phyloP scores from a whole-genome alignment of 2,888 invertebrate genomes.

The Acleris literana region DNA sequence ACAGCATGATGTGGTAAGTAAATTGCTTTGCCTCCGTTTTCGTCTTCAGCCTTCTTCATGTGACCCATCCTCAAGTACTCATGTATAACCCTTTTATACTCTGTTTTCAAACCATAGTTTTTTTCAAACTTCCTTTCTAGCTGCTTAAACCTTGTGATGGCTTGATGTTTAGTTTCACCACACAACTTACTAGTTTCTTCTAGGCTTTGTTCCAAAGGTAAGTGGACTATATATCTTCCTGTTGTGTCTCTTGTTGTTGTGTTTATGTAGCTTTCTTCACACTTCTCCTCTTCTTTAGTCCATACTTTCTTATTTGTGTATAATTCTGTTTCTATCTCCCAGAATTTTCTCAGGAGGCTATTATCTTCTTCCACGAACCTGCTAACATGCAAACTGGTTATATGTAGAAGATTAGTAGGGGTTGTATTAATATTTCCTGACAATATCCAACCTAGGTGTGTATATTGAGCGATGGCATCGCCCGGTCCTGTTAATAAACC shows the following conservation, averaged over 20 bases:
- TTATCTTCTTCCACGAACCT: slow-evolving; percentile 8
- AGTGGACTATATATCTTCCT: no score
- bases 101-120: no score
- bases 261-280: no score
- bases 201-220: slow-evolving; percentile 1
- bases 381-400: slow-evolving; percentile 5
- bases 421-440: not conserved
- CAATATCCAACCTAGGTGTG: slow-evolving; percentile 15
- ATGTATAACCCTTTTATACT: not conserved
- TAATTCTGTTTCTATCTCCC: slow-evolving; percentile 7
- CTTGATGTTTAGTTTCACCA: not conserved
- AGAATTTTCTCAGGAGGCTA: slow-evolving; percentile 3
- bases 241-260: no score
- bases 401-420: not conserved
- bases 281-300: slow-evolving; percentile 2
- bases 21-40: not conserved
- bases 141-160: slow-evolving; percentile 6
- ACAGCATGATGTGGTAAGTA: slow-evolving; percentile 42
- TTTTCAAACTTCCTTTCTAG: slow-evolving; percentile 1
- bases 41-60: not conserved
- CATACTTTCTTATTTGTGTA: not conserved
- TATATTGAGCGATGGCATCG: not conserved
- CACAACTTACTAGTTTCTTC: not conserved
- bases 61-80: not conserved
- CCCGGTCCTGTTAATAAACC: slow-evolving; percentile 13